Base-by-base conservation (phyloP, 2,888 invertebrate species). In the Synergus laeviventris region DNA sequence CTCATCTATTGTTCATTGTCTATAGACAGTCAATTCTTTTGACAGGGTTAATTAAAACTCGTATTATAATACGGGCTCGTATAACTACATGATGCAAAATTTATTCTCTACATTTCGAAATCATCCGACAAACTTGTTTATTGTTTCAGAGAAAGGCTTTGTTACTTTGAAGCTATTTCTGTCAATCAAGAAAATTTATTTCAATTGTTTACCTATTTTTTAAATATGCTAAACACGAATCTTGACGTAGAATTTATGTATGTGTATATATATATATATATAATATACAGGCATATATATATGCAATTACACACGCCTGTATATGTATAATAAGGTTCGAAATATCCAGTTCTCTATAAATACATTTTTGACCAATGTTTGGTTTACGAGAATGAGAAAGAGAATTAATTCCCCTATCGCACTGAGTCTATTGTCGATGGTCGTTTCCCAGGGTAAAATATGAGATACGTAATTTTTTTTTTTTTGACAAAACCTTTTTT, bases 1-100 rank as follows among this genome's bases (percentile, higher is more conserved):
- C 49, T 70, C 70, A 70, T 70, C 70, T 70, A 70, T 70, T 70
- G 49, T 70, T 49, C 66, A 21, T 45, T 49, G 70, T 70, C 36
- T 49, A 31, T 4, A 31, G 16, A 36, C 8, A 45, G 18, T 66
- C 24, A 70, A 49, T 49, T 70, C 49, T 70, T 70, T 70, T 49
- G 45, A 70, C 31, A 31, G 49, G 31, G 70, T 49, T 70, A 70
- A 70, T 70, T n/a, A 49, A 49, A 70, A 24, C 49, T 49, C n/a
- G 4, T 49, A 42, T 14, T 14, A 39, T 66, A 42, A 45, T 24
- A 64, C 56, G 56, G 21, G 21, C 21, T 42, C 42, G 7, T 42
- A 21, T 12, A 39, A 66, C n/a, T n/a, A 24, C n/a, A 31, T 36
- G 49, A 36, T 70, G n/a, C 49, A 31, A 45, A 49, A 70, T 70